Evolutionary conservation across 2,113 vertebrate species (phyloP), one percentile per base, ranked within the genome.

Genomic region (Lonchura striata): DNA sequence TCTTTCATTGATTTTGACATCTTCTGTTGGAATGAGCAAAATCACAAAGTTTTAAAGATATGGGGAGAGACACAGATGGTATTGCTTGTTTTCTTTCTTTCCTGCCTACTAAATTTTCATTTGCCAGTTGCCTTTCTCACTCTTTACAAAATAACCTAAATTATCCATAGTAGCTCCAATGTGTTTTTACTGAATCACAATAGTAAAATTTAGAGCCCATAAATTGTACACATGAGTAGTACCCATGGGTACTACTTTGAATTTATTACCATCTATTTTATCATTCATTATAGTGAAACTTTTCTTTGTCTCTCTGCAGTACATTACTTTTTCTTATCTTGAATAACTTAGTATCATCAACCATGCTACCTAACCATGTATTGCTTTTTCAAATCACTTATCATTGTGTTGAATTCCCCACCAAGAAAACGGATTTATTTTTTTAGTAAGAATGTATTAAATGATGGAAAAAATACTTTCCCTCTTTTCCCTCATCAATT

Each of bases 1-100:
- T 65, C 28, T 77, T 88, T 49, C 53, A 69, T 4, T 86, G 76
- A 72, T 59, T 37, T 56, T 69, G 25, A 69, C 31, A 70, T 70
- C 18, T 46, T 82, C 33, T 63, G 13, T 46, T 49, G 9, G 10
- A 92, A 88, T 14, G 9, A 70, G 15, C 31, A 77, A 82, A 86
- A 59, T 31, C 31, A 90, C 5, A 7, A 61, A 64, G 13, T 61
- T 88, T 76, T 65, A 70, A 82, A 68, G 66, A 72, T 21, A 41
- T 0, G 3, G 7, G 19, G 13, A 82, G 13, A 80, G 22, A 39
- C 18, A 74, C 10, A 30, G 63, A 77, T 0, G 0, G 8, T 37
- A 70, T 30, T 66, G 30, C 42, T 41, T 33, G 6, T 15, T 82
- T 53, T 30, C 21, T 54, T 90, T 61, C 46, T 39, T 88, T 87